Percentiles rank a stretch among this genome's conserved stretches.
phyloP scores from a whole-genome alignment of 2,888 invertebrate species.

The Chromoteleia sp. region DNA sequence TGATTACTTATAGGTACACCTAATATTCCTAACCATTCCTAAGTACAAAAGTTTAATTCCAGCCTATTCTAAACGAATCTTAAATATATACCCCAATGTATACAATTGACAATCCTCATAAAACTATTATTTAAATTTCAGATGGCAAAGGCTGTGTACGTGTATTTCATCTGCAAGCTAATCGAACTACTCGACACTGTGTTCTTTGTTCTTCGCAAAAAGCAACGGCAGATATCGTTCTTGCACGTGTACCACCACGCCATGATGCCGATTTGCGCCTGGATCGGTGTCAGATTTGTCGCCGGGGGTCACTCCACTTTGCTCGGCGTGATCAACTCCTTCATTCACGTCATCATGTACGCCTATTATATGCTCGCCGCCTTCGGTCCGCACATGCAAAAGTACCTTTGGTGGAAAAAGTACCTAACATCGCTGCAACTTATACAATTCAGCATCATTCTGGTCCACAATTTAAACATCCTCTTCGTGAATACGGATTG shows the following conservation, averaged over 20 bases:
- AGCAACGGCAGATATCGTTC: conserved; percentile 94
- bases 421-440: conserved; percentile 95
- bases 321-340: conserved; percentile 94
- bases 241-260: conserved; percentile 97
- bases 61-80: too few relatives aligned
- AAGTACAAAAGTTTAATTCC: too few relatives aligned
- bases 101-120: too few relatives aligned
- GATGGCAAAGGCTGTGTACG: conserved; percentile 91
- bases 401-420: conserved; percentile 97
- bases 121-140: conserved; percentile 73
- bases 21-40: too few relatives aligned
- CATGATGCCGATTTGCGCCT: conserved; percentile 94
- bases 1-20: too few relatives aligned
- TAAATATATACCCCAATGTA: too few relatives aligned
- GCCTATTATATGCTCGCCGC: conserved; percentile 95
- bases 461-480: conserved; percentile 88
- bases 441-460: conserved; percentile 92
- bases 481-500: conserved; percentile 82
- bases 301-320: conserved; percentile 95
- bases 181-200: conserved; percentile 96
- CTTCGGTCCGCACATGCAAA: conserved; percentile 94
- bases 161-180: conserved; percentile 95
- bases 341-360: conserved; percentile 97
- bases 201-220: conserved; percentile 97
- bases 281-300: conserved; percentile 92